These are phyloP conservation scores for Ictidomys tridecemlineatus DNA, from an alignment of 2,113 vertebrate species.

Conservation along the genomic window DNA sequence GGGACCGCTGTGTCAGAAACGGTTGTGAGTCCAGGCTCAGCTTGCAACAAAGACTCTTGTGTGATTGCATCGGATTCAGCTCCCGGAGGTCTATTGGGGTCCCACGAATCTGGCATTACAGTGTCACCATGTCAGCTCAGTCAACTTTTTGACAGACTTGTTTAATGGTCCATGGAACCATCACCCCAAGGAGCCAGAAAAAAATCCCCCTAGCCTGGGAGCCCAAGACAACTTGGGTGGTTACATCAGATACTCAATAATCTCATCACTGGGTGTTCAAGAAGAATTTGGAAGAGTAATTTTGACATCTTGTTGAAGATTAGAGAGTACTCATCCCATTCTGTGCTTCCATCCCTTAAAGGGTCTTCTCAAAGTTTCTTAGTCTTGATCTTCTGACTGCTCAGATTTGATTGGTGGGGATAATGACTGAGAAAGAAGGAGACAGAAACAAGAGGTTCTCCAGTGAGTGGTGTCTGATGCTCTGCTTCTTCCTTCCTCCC, in stretches of 20 bases:
- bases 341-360: not conserved
- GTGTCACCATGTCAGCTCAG: not conserved
- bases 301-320: not conserved
- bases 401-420: not conserved
- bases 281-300: not conserved
- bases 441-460: not conserved
- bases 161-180: not conserved
- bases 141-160: not conserved
- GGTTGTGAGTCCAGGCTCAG: too few relatives aligned
- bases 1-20: too few relatives aligned
- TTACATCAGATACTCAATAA: not conserved
- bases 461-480: not conserved
- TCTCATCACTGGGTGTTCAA: not conserved
- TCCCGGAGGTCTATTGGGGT: too few relatives aligned
- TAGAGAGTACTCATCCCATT: not conserved
- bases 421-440: not conserved
- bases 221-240: not conserved
- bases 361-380: not conserved
- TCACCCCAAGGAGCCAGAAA: conserved; percentile 38
- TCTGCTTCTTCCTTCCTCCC: not conserved
- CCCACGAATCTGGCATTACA: too few relatives aligned
- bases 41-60: too few relatives aligned
- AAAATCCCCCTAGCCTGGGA: not conserved
- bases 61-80: too few relatives aligned
- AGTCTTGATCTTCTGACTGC: not conserved